Percentiles rank a stretch among this genome's conserved stretches.
These are phyloP conservation scores for Hypotaenidia okinawae DNA, from an alignment of 2,797 vertebrate species.

Conservation along the genomic window DNA sequence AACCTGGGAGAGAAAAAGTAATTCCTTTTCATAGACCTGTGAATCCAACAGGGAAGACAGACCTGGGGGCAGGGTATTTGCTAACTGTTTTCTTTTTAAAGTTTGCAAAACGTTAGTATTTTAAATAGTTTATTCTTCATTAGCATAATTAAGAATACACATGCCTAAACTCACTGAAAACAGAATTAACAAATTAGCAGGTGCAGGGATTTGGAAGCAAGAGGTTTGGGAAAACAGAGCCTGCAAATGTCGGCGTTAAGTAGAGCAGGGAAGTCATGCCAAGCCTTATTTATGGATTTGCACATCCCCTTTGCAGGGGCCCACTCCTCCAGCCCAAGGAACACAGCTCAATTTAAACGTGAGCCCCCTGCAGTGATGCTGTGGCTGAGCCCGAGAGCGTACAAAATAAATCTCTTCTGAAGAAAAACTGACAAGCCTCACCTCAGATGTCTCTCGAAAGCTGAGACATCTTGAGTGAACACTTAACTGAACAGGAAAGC, in stretches of 20 bases:
- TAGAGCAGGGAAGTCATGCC: conserved; percentile 36
- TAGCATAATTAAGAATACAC: conserved; percentile 71
- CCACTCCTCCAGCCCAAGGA: conserved; percentile 21
- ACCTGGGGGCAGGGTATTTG: background rate
- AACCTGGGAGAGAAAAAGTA: background rate
- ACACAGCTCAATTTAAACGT: conserved; percentile 1
- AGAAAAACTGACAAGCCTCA: background rate
- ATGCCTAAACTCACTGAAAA: conserved; percentile 67
- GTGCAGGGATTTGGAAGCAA: conserved; percentile 58
- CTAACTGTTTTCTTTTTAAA: conserved; percentile 1
- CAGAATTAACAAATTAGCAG: conserved; percentile 74
- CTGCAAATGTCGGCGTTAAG: conserved; percentile 52
- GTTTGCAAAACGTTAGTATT: conserved; percentile 52
- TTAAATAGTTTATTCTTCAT: conserved; percentile 59
- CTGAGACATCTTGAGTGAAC: background rate
- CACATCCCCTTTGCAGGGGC: conserved; percentile 6
- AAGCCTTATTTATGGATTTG: conserved; percentile 47
- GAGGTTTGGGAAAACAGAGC: conserved; percentile 51
- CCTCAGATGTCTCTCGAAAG: background rate
- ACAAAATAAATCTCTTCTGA: background rate
- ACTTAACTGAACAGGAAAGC: background rate
- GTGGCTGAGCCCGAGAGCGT: background rate
- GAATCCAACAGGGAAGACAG: background rate
- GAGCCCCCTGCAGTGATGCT: conserved; percentile 23
- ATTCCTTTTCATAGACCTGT: background rate